Conservation (phyloP, 2,888 invertebrate species). For the Cotesia congregata region DNA sequence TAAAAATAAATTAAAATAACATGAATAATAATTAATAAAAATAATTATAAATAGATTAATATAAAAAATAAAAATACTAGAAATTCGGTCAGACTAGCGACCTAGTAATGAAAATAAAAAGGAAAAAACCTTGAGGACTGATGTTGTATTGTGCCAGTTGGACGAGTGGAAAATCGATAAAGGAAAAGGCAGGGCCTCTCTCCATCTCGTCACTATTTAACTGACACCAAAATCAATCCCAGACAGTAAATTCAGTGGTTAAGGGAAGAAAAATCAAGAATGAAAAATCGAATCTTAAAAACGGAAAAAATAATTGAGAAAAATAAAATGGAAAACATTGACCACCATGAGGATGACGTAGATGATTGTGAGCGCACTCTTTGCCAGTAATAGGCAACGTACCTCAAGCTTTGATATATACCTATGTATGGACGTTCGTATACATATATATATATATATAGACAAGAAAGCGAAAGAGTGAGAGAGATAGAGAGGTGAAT, state of each 20-base stretch:
- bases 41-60: not conserved
- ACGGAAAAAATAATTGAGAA: not conserved
- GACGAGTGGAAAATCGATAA: slow-evolving; percentile 40
- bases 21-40: slow-evolving; percentile 2
- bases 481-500: slow-evolving; percentile 4
- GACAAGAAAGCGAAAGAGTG: not conserved
- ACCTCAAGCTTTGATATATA: slow-evolving; percentile 4
- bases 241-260: not conserved
- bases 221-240: not conserved
- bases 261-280: not conserved
- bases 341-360: slow-evolving; percentile 36
- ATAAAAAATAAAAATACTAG: not conserved
- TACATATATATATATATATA: not conserved
- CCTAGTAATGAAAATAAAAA: slow-evolving; percentile 13
- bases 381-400: slow-evolving; percentile 23
- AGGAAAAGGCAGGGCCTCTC: slow-evolving; percentile 34
- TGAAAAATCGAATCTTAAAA: not conserved
- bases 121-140: slow-evolving; percentile 31
- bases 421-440: not conserved
- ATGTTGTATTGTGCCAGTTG: slow-evolving; percentile 36
- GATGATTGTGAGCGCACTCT: slow-evolving; percentile 25
- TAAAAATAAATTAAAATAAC: not conserved
- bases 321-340: not conserved
- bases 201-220: not conserved
- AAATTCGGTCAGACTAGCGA: slow-evolving; percentile 28